Base-by-base conservation (phyloP, 1,140 invertebrate genomes). In the Drosophila tani region DNA sequence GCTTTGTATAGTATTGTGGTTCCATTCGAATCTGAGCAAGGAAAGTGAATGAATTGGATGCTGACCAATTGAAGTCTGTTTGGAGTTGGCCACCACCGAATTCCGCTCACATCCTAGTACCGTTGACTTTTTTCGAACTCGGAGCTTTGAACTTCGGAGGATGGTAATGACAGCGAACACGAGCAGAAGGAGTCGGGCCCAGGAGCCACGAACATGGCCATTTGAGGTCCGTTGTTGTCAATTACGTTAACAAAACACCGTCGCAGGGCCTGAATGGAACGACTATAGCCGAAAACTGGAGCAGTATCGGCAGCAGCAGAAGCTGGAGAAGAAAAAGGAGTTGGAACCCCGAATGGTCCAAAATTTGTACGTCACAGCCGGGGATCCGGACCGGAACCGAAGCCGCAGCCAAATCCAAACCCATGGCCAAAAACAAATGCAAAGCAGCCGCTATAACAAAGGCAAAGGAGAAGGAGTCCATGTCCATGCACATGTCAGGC, bases 171-270 rank as follows among this genome's bases (percentile, higher is more conserved):
- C 83, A 75, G 83, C 62, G 53, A 77, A 88, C 76, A 86, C 79
- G 51, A 62, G 45, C 66, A 84, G 29, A 46, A 63, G 55, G 40
- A 84, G 73, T 58, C 14, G 40, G 47, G 41, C 51, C 50, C 57
- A 41, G 27, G 21, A 58, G 59, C 69, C 65, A 29, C 24, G 63
- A 47, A 79, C 77, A 84, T 78, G 69, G 56, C 63, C 73, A 75
- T 78, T 79, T 70, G 68, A 51, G 75, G 56, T 79, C 49, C 49
- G 83, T 82, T 86, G 83, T 87, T 87, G 83, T 88, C 83, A 87
- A 88, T 87, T 88, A 87, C 68, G 80, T 81, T 82, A 88, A 83
- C 83, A 87, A 87, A 87, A 87, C 84, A 83, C 82, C 77, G 64
- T 66, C 55, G 57, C 81, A 47, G 69, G 17, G 35, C 64, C 71